A percentile compares a stretch with the other conserved stretches of the same genome.
Conservation (phyloP, 2,113 vertebrate species). For the Dermatemys mawii region DNA sequence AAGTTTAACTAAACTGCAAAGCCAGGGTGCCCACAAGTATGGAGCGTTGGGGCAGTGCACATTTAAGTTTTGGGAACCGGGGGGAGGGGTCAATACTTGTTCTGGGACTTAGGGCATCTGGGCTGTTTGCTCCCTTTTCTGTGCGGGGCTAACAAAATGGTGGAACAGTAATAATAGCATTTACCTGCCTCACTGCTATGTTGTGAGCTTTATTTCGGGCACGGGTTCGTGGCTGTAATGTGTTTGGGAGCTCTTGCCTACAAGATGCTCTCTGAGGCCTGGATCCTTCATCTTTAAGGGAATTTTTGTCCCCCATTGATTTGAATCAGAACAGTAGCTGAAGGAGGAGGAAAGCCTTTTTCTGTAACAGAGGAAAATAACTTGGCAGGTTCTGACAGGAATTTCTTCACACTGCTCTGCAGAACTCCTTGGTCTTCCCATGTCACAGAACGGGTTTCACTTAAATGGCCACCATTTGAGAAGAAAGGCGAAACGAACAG, state of each 20-base stretch:
- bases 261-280: background rate
- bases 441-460: background rate
- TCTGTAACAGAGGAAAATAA: background rate
- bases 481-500: background rate
- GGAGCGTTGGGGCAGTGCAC: too few species aligned
- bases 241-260: background rate
- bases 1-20: background rate
- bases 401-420: background rate
- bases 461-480: background rate
- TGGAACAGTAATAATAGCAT: background rate
- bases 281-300: background rate
- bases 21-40: background rate
- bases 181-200: background rate
- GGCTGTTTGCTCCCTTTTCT: background rate
- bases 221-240: background rate
- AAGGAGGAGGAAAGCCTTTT: too few species aligned
- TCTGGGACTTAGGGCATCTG: background rate
- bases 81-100: background rate
- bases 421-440: background rate
- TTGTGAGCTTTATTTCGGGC: background rate
- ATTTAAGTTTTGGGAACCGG: background rate
- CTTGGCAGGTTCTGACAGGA: background rate
- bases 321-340: background rate
- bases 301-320: background rate
- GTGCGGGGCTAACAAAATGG: background rate